Base-by-base conservation (phyloP, 1,140 invertebrate genomes). In the Halotydeus destructor region DNA sequence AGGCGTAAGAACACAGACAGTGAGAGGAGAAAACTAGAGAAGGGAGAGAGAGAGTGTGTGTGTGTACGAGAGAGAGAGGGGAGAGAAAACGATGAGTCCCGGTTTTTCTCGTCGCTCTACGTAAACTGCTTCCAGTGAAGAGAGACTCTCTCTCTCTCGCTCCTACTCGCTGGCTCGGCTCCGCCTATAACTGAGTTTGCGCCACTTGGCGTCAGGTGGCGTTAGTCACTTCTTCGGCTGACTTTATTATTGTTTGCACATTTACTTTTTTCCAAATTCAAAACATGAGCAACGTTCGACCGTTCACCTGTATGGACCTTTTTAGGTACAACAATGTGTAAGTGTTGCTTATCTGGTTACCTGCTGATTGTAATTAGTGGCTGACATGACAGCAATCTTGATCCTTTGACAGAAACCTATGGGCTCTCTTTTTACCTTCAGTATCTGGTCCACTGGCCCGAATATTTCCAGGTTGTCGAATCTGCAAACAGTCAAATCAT, bases 391-490 rank as follows among this genome's bases (percentile, higher is more conserved):
- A n/a, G 8, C 27, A 96, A 97, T 65, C 68, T 97, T 54, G 91
- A 97, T 65, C 80, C 85, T 6, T 65, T 94, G 14, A 97, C 91
- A 14, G 91, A 97, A 67, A 97, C 89, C 33, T 98, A 96, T 71
- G 89, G 85, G 3, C 63, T 97, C 35, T 78, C 82, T 2, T 98
- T 98, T 66, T 98, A 98, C 55, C 80, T 94, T 60, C 85, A 91
- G 57, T 98, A 97, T 64, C 64, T 96, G 52, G 83, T 86, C 5
- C 84, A 89, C 59, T 97, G 89, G 88, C 89, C 91, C n/a, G 91
- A 97, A 64, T 96, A 93, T 63, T 94, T 97, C 60, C 83, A 91
- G 69, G 76, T 94, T 23, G 81, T 83, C 16, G 85, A 94, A 69
- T 82, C 85, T 28, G 81, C 85, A 12, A 79, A 72, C 61, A 88